Evolutionary conservation across 2,888 invertebrate genomes (phyloP).

Genomic region (Cataglyphis cursor): DNA sequence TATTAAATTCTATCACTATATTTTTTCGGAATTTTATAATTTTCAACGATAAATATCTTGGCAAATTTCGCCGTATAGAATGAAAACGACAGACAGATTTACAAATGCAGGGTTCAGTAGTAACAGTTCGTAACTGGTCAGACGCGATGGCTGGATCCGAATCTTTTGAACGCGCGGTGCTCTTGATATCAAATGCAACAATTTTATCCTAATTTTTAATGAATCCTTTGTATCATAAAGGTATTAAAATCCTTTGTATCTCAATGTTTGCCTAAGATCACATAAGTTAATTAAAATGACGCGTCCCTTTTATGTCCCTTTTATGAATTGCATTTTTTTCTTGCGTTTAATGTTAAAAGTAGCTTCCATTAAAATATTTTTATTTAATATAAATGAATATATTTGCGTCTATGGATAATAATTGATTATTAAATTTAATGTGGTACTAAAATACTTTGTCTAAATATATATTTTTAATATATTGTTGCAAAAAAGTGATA

Average conservation of each 20-base stretch:
- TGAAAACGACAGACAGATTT: background rate
- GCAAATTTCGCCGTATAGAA: background rate
- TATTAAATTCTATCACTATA: background rate
- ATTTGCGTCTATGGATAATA: background rate
- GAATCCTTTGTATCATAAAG: background rate
- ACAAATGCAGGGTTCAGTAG: background rate
- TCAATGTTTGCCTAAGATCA: background rate
- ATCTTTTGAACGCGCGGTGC: background rate
- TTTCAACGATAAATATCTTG: background rate
- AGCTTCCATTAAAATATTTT: background rate
- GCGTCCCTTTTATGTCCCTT: background rate
- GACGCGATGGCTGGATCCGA: background rate
- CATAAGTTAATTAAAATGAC: slow-evolving; percentile 23
- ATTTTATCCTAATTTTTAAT: slow-evolving; percentile 7
- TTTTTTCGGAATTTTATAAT: background rate
- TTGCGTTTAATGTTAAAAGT: background rate
- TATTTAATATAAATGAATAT: slow-evolving; percentile 11
- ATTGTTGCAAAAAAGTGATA: slow-evolving; percentile 3
- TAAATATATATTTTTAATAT: background rate
- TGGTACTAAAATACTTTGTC: background rate
- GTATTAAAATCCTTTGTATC: background rate
- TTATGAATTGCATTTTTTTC: background rate
- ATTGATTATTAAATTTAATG: slow-evolving; percentile 3
- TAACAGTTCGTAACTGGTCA: slow-evolving; percentile 20
- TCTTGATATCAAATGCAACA: slow-evolving; percentile 32